Base-by-base conservation (phyloP, 2,797 vertebrate species). In the Gymnocypris eckloni region DNA sequence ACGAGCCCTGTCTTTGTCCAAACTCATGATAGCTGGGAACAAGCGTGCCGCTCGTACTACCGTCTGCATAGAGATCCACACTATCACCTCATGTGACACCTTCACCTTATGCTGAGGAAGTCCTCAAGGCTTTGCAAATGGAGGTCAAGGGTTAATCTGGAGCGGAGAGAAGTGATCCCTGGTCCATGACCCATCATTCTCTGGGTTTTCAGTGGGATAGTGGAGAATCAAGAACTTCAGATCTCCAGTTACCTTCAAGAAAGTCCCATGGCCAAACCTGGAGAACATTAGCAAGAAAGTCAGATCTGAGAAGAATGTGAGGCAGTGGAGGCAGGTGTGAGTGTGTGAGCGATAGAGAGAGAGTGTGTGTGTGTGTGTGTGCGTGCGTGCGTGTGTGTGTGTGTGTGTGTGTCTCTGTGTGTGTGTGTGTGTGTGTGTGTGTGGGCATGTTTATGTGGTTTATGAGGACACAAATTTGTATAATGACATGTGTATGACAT, bases 321-420 rank as follows among this genome's bases (percentile, higher is more conserved):
- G 86, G 83, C 56, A 85, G 85, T 75, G 87, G 83, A 90, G 84
- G 84, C 92, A 94, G 93, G 91, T 93, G 90, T 90, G 48, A 9
- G 25, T 2, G n/a, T 7, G 13, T 89, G 5, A 28, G 48, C 2
- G 28, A 28, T 2, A 33, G 33, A 33, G 33, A 33, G 33, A 33
- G 33, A 33, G 33, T n/a, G 91, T 92, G 91, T 13, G 13, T 89
- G 5, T 28, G 91, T 93, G 91, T 90, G 48, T 25, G 25, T 2
- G n/a, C 3, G 13, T 89, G 4, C 28, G 91, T 92, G 91, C 90
- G 48, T 15, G n/a, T 1, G 22, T 6, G 12, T 89, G 5, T 37
- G 91, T 93, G 91, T 90, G 48, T 25, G n/a, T 1, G 22, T 13
- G 6, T 89, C 3, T 37, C 91, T 93, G 91, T 90, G 45, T 25